phyloP scores from a whole-genome alignment of 2,888 invertebrate genomes.

The Diabrotica balteata region DNA sequence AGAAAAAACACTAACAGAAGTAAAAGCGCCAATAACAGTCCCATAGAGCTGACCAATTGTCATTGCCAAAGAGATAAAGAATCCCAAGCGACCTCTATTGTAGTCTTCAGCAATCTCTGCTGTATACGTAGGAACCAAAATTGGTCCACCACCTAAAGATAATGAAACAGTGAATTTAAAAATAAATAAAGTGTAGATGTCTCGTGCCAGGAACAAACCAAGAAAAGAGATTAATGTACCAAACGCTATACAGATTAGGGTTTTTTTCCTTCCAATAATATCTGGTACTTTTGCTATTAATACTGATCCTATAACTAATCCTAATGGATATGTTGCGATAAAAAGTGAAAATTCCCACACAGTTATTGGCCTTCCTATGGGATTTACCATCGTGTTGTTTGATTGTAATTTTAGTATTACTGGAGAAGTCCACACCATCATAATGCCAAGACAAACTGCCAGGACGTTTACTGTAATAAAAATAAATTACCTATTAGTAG shows the following conservation, averaged over 20 bases:
- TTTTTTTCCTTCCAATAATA: slow-evolving; percentile 69
- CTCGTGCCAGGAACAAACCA: slow-evolving; percentile 29
- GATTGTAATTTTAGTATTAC: slow-evolving; percentile 34
- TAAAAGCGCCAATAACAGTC: too few relatives aligned
- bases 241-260: slow-evolving; percentile 67
- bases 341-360: background rate
- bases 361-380: slow-evolving; percentile 48
- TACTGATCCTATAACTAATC: slow-evolving; percentile 31
- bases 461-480: too few relatives aligned
- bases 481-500: too few relatives aligned
- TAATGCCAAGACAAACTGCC: slow-evolving; percentile 47
- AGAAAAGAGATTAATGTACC: slow-evolving; percentile 66
- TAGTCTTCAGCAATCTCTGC: too few relatives aligned
- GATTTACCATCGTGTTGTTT: slow-evolving; percentile 44
- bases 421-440: slow-evolving; percentile 58
- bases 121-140: slow-evolving; percentile 57
- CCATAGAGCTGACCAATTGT: too few relatives aligned
- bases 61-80: too few relatives aligned
- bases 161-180: slow-evolving; percentile 48
- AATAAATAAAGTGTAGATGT: slow-evolving; percentile 54
- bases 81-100: too few relatives aligned
- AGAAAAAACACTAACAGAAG: too few relatives aligned
- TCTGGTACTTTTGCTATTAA: slow-evolving; percentile 30
- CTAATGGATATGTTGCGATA: slow-evolving; percentile 15
- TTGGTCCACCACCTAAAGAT: background rate